A percentile compares a stretch with the other conserved stretches of the same genome.
Evolutionary conservation across 1,140 invertebrate species (phyloP).

Genomic region (Atta cephalotes): DNA sequence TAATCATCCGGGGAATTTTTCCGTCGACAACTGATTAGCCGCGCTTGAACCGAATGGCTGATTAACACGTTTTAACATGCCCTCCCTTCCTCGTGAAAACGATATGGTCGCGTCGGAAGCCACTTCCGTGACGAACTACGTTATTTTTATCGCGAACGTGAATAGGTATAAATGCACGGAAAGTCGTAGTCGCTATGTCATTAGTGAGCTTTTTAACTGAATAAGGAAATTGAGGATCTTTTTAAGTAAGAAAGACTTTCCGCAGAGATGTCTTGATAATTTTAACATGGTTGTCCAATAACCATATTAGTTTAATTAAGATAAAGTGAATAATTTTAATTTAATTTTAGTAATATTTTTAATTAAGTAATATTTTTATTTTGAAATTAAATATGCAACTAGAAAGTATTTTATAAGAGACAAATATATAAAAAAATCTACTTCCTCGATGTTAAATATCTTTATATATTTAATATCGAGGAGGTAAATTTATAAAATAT

Average conservation of each 20-base stretch:
- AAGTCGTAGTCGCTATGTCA: not conserved
- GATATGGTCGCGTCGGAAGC: conserved; percentile 51
- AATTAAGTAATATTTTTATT: conserved; percentile 12
- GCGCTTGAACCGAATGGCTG: conserved; percentile 54
- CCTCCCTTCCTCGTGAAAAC: conserved; percentile 51
- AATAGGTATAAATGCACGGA: conserved; percentile 3
- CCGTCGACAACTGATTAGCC: conserved; percentile 76
- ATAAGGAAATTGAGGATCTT: not conserved
- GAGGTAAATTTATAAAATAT: not conserved
- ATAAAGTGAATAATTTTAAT: not conserved
- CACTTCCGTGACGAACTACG: conserved; percentile 40
- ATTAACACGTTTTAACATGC: conserved; percentile 61
- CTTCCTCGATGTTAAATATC: not conserved
- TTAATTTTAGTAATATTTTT: not conserved
- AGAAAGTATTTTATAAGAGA: not conserved
- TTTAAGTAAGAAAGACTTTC: not conserved
- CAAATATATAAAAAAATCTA: not conserved
- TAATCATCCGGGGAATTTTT: conserved; percentile 81
- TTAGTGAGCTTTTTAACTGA: conserved; percentile 12
- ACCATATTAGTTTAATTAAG: not conserved
- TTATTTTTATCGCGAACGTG: conserved; percentile 46
- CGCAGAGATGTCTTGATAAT: not conserved
- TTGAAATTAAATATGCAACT: not conserved
- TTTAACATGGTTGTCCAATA: not conserved
- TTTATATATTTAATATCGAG: not conserved